phyloP scores from a whole-genome alignment of 1,140 invertebrate genomes.

The Drosophila hydei region DNA sequence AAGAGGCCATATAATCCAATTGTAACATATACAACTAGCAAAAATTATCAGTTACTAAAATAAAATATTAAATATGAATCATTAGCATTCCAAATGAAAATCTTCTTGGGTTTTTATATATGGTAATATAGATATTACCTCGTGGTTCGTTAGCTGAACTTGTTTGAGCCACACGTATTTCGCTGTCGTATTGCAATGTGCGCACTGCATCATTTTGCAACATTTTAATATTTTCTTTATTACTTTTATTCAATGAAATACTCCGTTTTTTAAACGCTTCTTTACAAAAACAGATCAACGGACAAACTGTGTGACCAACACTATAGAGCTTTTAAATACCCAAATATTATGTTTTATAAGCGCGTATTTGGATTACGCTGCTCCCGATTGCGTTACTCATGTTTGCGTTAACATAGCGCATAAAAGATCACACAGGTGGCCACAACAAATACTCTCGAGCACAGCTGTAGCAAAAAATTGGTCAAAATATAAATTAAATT shows the following conservation, averaged over 20 bases:
- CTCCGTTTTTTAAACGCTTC: slow-evolving; percentile 7
- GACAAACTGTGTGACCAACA: slow-evolving; percentile 31
- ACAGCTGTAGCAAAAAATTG: slow-evolving; percentile 22
- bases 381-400: neutral
- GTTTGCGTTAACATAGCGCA: slow-evolving; percentile 28
- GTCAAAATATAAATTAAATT: neutral
- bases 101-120: neutral
- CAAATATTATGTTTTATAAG: neutral
- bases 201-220: slow-evolving; percentile 79
- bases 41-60: slow-evolving; percentile 49
- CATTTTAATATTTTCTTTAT: slow-evolving; percentile 49
- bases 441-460: slow-evolving; percentile 17
- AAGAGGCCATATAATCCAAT: slow-evolving; percentile 53
- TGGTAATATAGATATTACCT: slow-evolving; percentile 44
- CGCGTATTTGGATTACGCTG: neutral
- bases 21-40: slow-evolving; percentile 21
- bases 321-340: neutral
- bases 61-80: slow-evolving; percentile 41
- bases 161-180: slow-evolving; percentile 77
- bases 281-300: slow-evolving; percentile 33
- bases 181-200: slow-evolving; percentile 77
- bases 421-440: neutral
- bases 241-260: neutral
- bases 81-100: slow-evolving; percentile 13
- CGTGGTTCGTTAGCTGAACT: slow-evolving; percentile 55